A percentile compares a stretch with the other conserved stretches of the same genome.
Evolutionary conservation across 1,140 invertebrate genomes (phyloP).

Genomic region (Euwallacea similis): DNA sequence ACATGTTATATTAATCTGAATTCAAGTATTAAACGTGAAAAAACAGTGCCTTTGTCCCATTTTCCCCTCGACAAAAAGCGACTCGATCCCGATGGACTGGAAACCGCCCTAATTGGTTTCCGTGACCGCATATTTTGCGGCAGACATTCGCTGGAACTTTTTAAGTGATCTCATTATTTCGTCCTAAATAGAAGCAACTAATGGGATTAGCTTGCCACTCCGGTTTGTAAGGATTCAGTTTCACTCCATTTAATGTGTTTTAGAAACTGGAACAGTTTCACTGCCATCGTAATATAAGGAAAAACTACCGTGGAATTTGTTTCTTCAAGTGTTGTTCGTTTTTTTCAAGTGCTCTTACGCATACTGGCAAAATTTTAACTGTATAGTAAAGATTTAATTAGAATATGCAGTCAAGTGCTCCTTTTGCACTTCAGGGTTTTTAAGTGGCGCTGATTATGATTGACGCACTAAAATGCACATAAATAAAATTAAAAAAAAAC

Average conservation of each 20-base stretch:
- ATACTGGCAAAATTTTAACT: neutral
- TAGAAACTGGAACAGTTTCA: conserved; percentile 2
- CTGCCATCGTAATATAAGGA: no score
- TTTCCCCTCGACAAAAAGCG: neutral
- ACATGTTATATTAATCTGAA: neutral
- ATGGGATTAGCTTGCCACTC: conserved; percentile 21
- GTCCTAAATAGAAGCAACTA: conserved; percentile 30
- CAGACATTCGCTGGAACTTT: conserved; percentile 8
- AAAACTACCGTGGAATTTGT: no score
- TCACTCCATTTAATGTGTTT: conserved; percentile 9
- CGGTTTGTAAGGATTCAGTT: conserved; percentile 28
- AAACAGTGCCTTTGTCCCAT: neutral
- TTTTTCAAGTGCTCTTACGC: no score
- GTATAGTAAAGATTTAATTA: no score
- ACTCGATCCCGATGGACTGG: neutral
- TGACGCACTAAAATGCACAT: no score
- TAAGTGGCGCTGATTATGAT: no score
- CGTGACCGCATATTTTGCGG: conserved; percentile 10
- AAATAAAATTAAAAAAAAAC: no score
- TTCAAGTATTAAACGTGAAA: no score
- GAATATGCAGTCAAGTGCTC: no score
- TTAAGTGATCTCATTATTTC: conserved; percentile 31
- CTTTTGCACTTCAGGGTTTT: no score
- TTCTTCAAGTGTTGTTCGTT: no score
- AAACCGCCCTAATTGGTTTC: conserved; percentile 11